Conservation (phyloP, 2,888 invertebrate species). For the Listrodromus nycthemerus region DNA sequence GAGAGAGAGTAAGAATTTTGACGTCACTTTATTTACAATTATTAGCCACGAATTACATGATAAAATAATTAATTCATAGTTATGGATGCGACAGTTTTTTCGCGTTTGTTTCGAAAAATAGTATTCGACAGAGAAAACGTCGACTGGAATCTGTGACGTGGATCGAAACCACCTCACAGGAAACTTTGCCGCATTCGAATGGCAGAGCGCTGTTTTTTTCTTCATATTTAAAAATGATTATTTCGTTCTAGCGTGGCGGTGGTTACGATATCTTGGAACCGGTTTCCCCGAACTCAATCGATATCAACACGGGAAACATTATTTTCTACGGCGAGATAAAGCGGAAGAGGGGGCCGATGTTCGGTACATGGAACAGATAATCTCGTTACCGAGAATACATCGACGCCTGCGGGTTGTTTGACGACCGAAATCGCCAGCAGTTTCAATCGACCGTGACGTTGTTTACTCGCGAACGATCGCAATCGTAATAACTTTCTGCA, state of each 20-base stretch:
- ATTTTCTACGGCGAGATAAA: conserved; percentile 1
- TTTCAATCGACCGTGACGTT: not conserved
- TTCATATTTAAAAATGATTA: not conserved
- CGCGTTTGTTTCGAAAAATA: too few relatives aligned
- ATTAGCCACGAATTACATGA: too few relatives aligned
- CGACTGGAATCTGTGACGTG: too few relatives aligned
- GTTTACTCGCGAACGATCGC: too few relatives aligned
- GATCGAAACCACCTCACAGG: too few relatives aligned
- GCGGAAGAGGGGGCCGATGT: not conserved
- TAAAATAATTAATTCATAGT: too few relatives aligned
- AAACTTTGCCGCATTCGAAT: too few relatives aligned
- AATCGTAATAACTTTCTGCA: too few relatives aligned
- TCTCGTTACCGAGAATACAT: not conserved
- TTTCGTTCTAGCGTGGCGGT: not conserved
- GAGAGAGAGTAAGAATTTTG: too few relatives aligned
- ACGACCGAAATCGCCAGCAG: not conserved
- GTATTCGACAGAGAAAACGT: too few relatives aligned
- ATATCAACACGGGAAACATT: conserved; percentile 27
- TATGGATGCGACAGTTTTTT: too few relatives aligned
- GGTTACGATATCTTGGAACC: conserved; percentile 27
- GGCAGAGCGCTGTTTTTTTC: not conserved
- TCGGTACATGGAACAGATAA: not conserved
- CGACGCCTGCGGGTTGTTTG: not conserved
- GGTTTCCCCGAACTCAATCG: conserved; percentile 38
- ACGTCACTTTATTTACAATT: too few relatives aligned